These are phyloP conservation scores for Netelia virgata DNA, from an alignment of 2,888 invertebrate genomes.

Conservation along the genomic window DNA sequence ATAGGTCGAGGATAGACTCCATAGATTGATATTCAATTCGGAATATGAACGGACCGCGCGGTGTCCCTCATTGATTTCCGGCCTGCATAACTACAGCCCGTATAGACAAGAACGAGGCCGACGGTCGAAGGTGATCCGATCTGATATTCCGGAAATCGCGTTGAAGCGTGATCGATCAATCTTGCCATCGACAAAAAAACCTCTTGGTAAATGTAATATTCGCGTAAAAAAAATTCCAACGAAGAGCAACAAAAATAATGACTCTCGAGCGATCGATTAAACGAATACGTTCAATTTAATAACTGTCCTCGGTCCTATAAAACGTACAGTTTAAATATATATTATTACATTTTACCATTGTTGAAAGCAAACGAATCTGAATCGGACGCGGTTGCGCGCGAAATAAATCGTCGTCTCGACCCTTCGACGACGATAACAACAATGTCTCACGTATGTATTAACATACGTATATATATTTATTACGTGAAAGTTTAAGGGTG, in stretches of 20 bases:
- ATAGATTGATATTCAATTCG: slow-evolving; percentile 47
- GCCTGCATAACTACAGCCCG: not conserved
- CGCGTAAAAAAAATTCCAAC: slow-evolving; percentile 16
- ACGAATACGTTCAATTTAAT: too few relatives aligned
- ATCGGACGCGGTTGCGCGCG: too few relatives aligned
- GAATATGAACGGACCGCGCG: slow-evolving; percentile 11
- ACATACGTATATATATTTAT: slow-evolving; percentile 23
- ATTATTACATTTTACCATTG: too few relatives aligned
- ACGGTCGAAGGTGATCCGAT: slow-evolving; percentile 33
- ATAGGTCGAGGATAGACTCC: slow-evolving; percentile 8
- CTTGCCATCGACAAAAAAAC: not conserved
- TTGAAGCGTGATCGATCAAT: slow-evolving; percentile 27
- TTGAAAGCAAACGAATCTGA: too few relatives aligned
- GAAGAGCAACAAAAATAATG: too few relatives aligned
- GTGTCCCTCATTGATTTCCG: slow-evolving; percentile 61
- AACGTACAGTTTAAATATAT: too few relatives aligned
- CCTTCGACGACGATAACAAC: slow-evolving; percentile 6
- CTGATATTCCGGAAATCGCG: slow-evolving; percentile 48
- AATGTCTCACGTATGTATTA: not conserved
- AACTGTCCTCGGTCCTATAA: too few relatives aligned
- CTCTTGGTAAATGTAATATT: not conserved
- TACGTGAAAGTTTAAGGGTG: not conserved
- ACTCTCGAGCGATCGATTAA: too few relatives aligned
- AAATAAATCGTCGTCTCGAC: not conserved
- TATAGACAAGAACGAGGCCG: not conserved